phyloP scores from a whole-genome alignment of 2,113 vertebrate species.

The Stegastes partitus region DNA sequence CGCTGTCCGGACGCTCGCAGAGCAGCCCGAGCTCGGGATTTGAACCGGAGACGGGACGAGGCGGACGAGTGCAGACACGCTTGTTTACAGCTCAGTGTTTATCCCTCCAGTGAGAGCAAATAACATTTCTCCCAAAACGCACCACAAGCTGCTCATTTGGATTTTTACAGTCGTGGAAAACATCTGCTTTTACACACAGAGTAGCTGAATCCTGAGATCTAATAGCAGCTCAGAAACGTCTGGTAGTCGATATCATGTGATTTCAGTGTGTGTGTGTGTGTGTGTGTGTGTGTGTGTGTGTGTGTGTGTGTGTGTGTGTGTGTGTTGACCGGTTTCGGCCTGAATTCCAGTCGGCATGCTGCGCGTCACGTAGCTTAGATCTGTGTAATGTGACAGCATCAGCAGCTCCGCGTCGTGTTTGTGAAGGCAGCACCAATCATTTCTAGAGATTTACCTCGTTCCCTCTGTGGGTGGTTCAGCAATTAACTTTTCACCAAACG shows the following conservation, averaged over 20 bases:
- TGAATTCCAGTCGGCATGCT: constrained; percentile 69
- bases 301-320: constrained; percentile 1
- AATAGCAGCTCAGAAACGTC: constrained; percentile 8
- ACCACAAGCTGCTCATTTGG: constrained; percentile 21
- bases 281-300: constrained; percentile 2
- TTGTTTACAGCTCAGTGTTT: constrained; percentile 13
- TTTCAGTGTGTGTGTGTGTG: background rate
- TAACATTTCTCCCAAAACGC: constrained; percentile 11
- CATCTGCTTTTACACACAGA: constrained; percentile 7
- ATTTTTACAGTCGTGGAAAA: constrained; percentile 38
- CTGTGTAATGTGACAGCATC: constrained; percentile 77
- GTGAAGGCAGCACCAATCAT: constrained; percentile 28
- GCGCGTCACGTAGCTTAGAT: constrained; percentile 70
- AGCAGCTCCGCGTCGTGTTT: constrained; percentile 41
- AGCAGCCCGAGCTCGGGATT: no score
- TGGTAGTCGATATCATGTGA: constrained; percentile 44
- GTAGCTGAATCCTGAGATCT: background rate
- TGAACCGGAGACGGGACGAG: constrained; percentile 7
- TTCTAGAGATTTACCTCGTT: constrained; percentile 22
- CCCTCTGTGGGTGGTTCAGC: constrained; percentile 16
- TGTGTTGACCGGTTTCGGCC: constrained; percentile 12
- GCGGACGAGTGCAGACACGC: constrained; percentile 26
- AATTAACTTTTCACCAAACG: constrained; percentile 4
- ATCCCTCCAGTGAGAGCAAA: constrained; percentile 5
- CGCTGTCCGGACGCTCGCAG: constrained; percentile 28